Conservation (phyloP, 2,113 vertebrate genomes). For the Aplodontia rufa region DNA sequence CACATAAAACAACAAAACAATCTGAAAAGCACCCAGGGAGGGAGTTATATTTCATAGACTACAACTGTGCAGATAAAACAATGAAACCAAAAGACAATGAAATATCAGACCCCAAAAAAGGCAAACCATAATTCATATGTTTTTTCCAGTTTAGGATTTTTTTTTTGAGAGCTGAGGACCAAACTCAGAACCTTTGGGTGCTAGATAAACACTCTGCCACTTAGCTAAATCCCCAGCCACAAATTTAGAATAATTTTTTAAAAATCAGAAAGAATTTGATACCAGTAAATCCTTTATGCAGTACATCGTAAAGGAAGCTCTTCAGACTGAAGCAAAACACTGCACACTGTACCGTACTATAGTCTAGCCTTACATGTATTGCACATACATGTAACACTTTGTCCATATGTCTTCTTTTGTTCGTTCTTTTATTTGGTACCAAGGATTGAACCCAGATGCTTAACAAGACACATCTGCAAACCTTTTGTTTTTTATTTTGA, state of each 20-base stretch:
- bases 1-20: background rate
- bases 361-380: background rate
- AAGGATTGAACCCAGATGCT: too few species aligned
- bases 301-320: background rate
- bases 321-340: background rate
- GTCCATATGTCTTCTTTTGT: too few species aligned
- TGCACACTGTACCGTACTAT: background rate
- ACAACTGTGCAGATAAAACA: background rate
- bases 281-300: background rate
- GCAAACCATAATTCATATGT: background rate
- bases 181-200: too few species aligned
- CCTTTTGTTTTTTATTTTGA: too few species aligned
- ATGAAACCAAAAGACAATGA: background rate
- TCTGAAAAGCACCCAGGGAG: background rate
- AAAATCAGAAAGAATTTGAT: too few species aligned
- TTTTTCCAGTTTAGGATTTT: background rate
- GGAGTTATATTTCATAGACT: background rate
- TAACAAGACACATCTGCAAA: too few species aligned
- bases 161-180: too few species aligned
- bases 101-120: background rate
- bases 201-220: too few species aligned
- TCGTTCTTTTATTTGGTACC: too few species aligned
- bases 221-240: too few species aligned
- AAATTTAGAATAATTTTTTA: too few species aligned
- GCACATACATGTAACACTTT: background rate